Evolutionary conservation across 2,113 vertebrate genomes (phyloP).

Genomic region (Myiozetetes cayanensis): DNA sequence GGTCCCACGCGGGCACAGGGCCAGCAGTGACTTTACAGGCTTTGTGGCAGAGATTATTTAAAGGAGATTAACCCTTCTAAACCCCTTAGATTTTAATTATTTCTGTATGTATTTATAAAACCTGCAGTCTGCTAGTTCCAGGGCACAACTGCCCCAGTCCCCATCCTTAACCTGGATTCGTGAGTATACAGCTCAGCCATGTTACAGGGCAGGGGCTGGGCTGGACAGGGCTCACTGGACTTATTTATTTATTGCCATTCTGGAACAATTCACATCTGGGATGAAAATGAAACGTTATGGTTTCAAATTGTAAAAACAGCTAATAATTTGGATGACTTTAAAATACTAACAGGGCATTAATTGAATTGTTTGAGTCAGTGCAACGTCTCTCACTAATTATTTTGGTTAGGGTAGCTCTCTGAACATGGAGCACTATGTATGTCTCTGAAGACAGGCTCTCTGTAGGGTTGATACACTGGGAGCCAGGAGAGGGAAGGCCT

Average conservation of each 20-base stretch:
- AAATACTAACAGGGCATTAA: slow-evolving; percentile 7
- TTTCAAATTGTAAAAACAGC: slow-evolving; percentile 17
- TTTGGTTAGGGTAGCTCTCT: not conserved
- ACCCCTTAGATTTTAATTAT: slow-evolving; percentile 96
- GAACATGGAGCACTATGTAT: not conserved
- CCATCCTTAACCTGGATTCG: slow-evolving; percentile 73
- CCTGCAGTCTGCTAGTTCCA: slow-evolving; percentile 76
- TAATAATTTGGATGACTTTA: not conserved
- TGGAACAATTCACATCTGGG: not conserved
- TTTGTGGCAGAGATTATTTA: slow-evolving; percentile 87
- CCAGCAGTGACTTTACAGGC: slow-evolving; percentile 82
- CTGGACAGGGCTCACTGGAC: not conserved
- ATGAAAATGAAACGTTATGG: not conserved
- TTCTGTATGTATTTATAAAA: slow-evolving; percentile 89
- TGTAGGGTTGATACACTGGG: not conserved
- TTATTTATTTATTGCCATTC: not conserved
- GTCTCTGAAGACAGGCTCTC: not conserved
- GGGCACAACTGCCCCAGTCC: slow-evolving; percentile 73
- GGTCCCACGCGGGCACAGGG: slow-evolving; percentile 63
- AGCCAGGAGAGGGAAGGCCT: not conserved
- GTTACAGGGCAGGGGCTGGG: not conserved
- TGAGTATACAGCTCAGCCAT: not conserved
- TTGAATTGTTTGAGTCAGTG: not conserved
- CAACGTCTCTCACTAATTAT: not conserved
- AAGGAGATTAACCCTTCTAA: slow-evolving; percentile 89